Percentiles rank a stretch among this genome's conserved stretches.
These are phyloP conservation scores for Lasioglossum pauxillum DNA, from an alignment of 2,888 invertebrate genomes.

Conservation along the genomic window DNA sequence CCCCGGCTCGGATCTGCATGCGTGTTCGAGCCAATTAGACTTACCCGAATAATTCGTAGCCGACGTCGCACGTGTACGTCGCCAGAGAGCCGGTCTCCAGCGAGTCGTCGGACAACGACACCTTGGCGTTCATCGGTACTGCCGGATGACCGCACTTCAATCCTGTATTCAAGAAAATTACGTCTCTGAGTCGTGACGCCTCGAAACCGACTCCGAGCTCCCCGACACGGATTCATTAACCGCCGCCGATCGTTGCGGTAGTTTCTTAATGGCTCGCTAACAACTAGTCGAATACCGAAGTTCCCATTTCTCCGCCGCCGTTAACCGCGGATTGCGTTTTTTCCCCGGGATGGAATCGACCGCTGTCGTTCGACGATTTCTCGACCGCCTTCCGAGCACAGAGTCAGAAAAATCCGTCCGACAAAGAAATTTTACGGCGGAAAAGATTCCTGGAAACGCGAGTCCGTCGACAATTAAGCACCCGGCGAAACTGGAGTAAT, in stretches of 20 bases:
- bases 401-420: not conserved
- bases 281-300: not conserved
- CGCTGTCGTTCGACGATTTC: not conserved
- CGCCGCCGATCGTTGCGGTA: not conserved
- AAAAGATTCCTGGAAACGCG: not conserved
- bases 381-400: not conserved
- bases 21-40: conserved; percentile 20
- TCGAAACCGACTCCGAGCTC: not conserved
- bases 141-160: conserved; percentile 93
- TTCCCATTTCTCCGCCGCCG: conserved; percentile 6
- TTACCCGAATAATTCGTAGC: conserved; percentile 94
- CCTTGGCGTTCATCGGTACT: conserved; percentile 92
- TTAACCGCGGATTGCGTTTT: conserved; percentile 2
- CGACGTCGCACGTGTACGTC: conserved; percentile 93
- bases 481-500: not conserved
- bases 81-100: conserved; percentile 88
- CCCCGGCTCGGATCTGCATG: not conserved
- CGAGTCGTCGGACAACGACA: conserved; percentile 87
- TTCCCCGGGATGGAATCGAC: not conserved
- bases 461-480: conserved; percentile 8
- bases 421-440: conserved; percentile 4
- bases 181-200: conserved; percentile 27
- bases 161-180: conserved; percentile 81
- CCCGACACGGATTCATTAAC: conserved; percentile 13
- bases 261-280: not conserved